These are phyloP conservation scores for Hafferia zeledoni DNA, from an alignment of 2,797 vertebrate genomes.

Conservation along the genomic window DNA sequence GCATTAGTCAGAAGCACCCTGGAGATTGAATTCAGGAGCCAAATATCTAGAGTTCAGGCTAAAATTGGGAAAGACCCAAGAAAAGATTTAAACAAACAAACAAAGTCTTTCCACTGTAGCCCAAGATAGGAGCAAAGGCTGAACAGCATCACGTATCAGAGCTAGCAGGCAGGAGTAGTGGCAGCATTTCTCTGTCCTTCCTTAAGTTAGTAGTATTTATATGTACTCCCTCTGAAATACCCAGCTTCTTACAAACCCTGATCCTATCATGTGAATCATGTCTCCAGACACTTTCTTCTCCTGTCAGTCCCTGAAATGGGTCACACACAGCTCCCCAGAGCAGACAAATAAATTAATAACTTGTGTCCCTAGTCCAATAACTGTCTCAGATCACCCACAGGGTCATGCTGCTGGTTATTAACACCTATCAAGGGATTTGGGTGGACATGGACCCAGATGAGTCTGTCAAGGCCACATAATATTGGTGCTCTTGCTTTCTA, in stretches of 20 bases:
- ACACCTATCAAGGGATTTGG: neutral
- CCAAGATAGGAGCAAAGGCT: slow-evolving; percentile 20
- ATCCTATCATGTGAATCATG: neutral
- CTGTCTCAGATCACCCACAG: neutral
- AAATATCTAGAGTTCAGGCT: slow-evolving; percentile 44
- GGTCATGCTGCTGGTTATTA: neutral
- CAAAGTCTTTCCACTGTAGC: slow-evolving; percentile 25
- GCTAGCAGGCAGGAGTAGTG: neutral
- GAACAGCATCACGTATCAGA: neutral
- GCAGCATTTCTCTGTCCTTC: neutral
- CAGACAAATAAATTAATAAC: neutral
- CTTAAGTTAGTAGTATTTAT: neutral
- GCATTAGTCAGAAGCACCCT: slow-evolving; percentile 48
- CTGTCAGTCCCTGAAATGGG: neutral
- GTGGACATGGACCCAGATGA: neutral
- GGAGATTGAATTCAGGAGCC: slow-evolving; percentile 14
- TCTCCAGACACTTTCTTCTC: neutral
- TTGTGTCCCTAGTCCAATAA: neutral
- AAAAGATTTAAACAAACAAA: slow-evolving; percentile 55
- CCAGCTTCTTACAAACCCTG: neutral
- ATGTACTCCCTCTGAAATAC: neutral
- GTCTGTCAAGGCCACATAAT: neutral
- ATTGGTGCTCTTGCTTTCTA: neutral
- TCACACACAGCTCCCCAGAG: neutral
- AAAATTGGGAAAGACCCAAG: slow-evolving; percentile 39